These are phyloP conservation scores for Phoxinus phoxinus DNA, from an alignment of 2,113 vertebrate species.

Conservation along the genomic window DNA sequence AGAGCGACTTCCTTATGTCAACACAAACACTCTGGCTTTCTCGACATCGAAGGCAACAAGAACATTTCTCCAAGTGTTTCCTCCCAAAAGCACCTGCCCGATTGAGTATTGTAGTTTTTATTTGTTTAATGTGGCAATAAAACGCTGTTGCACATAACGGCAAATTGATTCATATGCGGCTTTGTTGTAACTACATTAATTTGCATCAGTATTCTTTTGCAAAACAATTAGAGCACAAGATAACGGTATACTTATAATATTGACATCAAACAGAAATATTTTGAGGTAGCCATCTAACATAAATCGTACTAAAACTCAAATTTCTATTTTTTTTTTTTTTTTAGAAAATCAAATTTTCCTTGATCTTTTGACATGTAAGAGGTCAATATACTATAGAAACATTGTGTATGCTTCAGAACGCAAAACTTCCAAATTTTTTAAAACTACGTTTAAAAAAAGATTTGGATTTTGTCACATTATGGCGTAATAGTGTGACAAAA, in stretches of 20 bases:
- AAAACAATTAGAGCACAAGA: not conserved
- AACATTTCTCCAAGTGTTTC: slow-evolving; percentile 38
- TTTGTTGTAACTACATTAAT: not conserved
- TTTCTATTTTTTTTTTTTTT: no score
- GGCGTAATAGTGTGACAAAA: no score
- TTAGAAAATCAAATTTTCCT: no score
- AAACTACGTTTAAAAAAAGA: no score
- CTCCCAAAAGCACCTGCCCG: slow-evolving; percentile 51
- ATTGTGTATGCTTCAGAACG: no score
- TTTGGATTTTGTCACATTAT: no score
- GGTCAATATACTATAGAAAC: no score
- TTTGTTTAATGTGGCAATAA: not conserved
- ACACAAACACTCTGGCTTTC: not conserved
- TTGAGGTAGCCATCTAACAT: not conserved
- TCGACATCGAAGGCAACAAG: not conserved
- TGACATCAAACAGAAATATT: not conserved
- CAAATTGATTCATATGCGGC: not conserved
- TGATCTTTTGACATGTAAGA: no score
- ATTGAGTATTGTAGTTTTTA: not conserved
- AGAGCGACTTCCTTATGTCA: not conserved
- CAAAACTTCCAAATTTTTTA: no score
- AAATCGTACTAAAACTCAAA: no score
- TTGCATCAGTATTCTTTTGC: not conserved
- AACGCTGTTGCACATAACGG: not conserved
- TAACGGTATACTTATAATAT: not conserved